These are phyloP conservation scores for Mythimna loreyi DNA, from an alignment of 2,888 invertebrate genomes.

Conservation along the genomic window DNA sequence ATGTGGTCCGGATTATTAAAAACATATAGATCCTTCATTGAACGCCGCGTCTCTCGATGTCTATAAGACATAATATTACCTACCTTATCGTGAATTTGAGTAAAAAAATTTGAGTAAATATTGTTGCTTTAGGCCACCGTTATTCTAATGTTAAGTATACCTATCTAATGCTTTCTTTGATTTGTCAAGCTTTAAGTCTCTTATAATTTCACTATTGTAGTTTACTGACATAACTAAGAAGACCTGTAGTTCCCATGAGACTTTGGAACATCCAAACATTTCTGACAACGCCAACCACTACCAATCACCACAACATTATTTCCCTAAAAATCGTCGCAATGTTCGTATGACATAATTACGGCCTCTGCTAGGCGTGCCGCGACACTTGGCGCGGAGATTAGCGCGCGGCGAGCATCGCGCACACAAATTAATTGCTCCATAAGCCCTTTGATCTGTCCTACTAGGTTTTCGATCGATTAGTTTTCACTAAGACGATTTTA, in stretches of 20 bases:
- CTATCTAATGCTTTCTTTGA: too few relatives aligned
- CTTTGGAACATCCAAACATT: too few relatives aligned
- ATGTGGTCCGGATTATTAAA: conserved; percentile 25
- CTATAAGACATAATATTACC: too few relatives aligned
- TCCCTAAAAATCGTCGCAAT: conserved; percentile 17
- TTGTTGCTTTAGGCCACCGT: too few relatives aligned
- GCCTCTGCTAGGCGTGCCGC: conserved; percentile 53
- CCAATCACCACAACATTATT: conserved; percentile 1
- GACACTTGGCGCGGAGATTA: conserved; percentile 62
- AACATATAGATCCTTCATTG: not conserved
- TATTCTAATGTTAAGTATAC: too few relatives aligned
- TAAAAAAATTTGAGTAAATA: too few relatives aligned
- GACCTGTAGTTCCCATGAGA: too few relatives aligned
- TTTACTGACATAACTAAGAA: too few relatives aligned
- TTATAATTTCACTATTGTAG: too few relatives aligned
- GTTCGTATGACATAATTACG: conserved; percentile 44
- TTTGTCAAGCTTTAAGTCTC: too few relatives aligned
- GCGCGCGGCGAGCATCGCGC: conserved; percentile 46
- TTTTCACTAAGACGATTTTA: conserved; percentile 58
- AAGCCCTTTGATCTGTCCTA: conserved; percentile 64
- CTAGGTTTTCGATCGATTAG: conserved; percentile 62
- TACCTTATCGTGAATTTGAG: too few relatives aligned
- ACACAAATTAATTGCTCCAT: conserved; percentile 66
- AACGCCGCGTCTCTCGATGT: not conserved
- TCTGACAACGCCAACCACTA: too few relatives aligned